Evolutionary conservation across 1,140 invertebrate species (phyloP).

Genomic region (Ceratitis capitata): DNA sequence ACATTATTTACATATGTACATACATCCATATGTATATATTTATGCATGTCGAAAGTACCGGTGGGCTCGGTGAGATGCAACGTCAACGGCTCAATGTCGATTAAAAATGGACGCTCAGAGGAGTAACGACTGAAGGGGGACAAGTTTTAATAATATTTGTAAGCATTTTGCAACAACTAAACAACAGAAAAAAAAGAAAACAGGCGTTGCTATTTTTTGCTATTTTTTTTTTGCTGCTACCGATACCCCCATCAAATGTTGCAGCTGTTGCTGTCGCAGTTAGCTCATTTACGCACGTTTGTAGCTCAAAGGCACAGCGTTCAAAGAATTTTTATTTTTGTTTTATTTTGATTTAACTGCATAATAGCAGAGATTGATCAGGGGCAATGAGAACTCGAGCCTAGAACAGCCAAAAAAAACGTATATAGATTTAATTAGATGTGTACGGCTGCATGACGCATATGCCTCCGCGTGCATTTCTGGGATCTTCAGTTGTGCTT

Average conservation of each 20-base stretch:
- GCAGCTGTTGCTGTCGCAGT: neutral
- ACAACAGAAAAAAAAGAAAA: neutral
- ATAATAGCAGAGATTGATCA: no score
- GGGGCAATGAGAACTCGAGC: no score
- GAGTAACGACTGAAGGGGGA: neutral
- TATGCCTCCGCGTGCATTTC: no score
- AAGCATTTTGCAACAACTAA: neutral
- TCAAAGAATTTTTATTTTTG: neutral
- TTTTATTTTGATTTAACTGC: neutral
- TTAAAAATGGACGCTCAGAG: neutral
- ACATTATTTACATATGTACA: no score
- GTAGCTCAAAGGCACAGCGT: neutral
- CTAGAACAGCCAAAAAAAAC: no score
- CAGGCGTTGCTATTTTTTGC: neutral
- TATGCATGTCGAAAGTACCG: neutral
- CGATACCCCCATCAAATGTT: neutral
- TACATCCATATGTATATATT: no score
- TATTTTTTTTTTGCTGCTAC: neutral
- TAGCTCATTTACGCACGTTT: neutral
- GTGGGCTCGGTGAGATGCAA: neutral
- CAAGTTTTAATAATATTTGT: neutral
- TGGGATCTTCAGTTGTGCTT: no score
- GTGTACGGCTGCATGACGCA: no score
- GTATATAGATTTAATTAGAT: no score
- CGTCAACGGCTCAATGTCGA: neutral